phyloP scores from a whole-genome alignment of 2,888 invertebrate genomes.

The Orthosia gothica region DNA sequence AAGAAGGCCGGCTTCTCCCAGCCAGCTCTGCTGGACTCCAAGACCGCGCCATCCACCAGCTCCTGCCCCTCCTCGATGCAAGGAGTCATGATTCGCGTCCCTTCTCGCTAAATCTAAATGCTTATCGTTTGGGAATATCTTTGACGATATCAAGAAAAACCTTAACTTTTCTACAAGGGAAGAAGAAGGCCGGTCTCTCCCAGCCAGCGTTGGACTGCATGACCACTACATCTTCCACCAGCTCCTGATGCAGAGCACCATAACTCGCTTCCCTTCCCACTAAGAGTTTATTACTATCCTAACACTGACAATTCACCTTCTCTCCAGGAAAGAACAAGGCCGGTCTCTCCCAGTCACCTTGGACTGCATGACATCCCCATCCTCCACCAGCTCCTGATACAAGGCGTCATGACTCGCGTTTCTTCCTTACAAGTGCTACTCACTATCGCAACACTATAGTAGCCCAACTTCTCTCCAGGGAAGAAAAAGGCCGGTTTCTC shows the following conservation, averaged over 20 bases:
- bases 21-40: too few relatives aligned
- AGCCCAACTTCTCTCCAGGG: conserved; percentile 82
- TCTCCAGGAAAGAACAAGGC: too few relatives aligned
- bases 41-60: too few relatives aligned
- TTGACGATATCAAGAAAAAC: background rate
- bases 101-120: background rate
- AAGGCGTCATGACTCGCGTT: conserved; percentile 64
- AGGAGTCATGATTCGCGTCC: conserved; percentile 64
- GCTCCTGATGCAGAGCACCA: conserved; percentile 90
- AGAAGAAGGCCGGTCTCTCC: conserved; percentile 97
- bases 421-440: too few relatives aligned
- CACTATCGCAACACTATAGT: background rate
- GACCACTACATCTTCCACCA: conserved; percentile 95
- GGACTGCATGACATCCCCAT: too few relatives aligned
- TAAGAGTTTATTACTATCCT: conserved; percentile 77
- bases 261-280: conserved; percentile 93
- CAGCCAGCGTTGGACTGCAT: conserved; percentile 97
- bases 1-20: too few relatives aligned
- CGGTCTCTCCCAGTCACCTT: too few relatives aligned
- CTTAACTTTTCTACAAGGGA: conserved; percentile 85
- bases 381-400: too few relatives aligned
- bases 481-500: conserved; percentile 97
- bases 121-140: background rate
- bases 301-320: conserved; percentile 45
- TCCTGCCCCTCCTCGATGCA: background rate